A percentile compares a stretch with the other conserved stretches of the same genome.
Evolutionary conservation across 2,113 vertebrate species (phyloP).

Genomic region (Sapayoa aenigma): DNA sequence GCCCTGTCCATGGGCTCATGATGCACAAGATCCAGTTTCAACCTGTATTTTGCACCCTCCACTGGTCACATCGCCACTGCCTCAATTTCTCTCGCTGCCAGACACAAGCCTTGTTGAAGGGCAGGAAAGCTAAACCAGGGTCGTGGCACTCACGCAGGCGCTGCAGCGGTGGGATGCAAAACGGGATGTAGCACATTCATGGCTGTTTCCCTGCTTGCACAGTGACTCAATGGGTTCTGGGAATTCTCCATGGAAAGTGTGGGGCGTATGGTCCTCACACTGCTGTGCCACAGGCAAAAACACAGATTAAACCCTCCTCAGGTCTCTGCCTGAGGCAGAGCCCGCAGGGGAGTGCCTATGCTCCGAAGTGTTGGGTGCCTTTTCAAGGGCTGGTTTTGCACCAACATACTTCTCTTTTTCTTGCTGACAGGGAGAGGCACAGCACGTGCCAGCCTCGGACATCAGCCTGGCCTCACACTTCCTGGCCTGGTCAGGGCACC

Average conservation of each 20-base stretch:
- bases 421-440: background rate
- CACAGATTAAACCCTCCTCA: background rate
- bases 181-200: fast-evolving
- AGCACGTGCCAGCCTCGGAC: background rate
- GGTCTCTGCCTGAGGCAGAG: fast-evolving
- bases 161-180: background rate
- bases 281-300: background rate
- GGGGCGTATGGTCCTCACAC: background rate
- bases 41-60: background rate
- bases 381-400: background rate
- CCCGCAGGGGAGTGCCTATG: fast-evolving
- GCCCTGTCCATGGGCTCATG: fast-evolving
- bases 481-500: background rate
- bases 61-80: fast-evolving
- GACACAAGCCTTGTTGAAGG: background rate
- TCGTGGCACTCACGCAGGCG: background rate
- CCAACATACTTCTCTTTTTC: background rate
- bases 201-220: background rate
- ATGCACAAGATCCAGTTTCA: background rate
- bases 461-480: background rate
- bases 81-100: background rate
- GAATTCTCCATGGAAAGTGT: background rate
- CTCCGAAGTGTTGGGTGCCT: fast-evolving
- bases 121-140: fast-evolving
- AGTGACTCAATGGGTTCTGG: background rate